Base-by-base conservation (phyloP, 2,888 invertebrate genomes). In the Automeris io region DNA sequence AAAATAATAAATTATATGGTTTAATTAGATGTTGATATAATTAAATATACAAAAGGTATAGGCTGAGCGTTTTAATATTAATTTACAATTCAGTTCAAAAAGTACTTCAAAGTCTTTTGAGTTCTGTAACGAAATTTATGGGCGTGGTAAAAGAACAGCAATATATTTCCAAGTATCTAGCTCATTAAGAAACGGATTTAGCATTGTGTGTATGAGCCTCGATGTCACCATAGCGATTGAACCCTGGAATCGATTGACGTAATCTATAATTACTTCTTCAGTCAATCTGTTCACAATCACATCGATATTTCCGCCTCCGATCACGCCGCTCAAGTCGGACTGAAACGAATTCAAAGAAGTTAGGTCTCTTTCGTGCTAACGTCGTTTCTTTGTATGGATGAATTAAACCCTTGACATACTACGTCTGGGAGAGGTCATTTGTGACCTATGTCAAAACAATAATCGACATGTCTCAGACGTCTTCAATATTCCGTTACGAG, bases 271-370 rank as follows among this genome's bases (percentile, higher is more conserved):
- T 1, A 86, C 76, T 1, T 87, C 85, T 8, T 79, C 72, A 2
- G 77, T 39, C 2, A 87, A 43, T 0, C 75, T 68, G 56, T 86
- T 86, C 12, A 81, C 74, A 19, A 87, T 70, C 0, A 44, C 50
- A 49, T 87, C 85, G 39, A 87, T 77, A 35, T 78, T 69, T 1
- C 85, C 85, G 7, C 86, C 87, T 8, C 85, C 87, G 37, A 86
- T 76, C 2, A 54, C 78, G 7, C 87, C 87, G 3, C 60, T 62
- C 35, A 86, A 43, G 1, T 65, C 46, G 0, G 76, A 71, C 87
- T 87, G 65, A 7, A 66, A 34, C n/a, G n/a, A 16, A 2, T n/a
- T n/a, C n/a, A n/a, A n/a, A n/a, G n/a, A n/a, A n/a, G n/a, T n/a
- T n/a, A n/a, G n/a, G n/a, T n/a, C n/a, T n/a, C n/a, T n/a, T n/a